Percentiles rank a stretch among this genome's conserved stretches.
Conservation (phyloP, 1,140 invertebrate genomes). For the Drosophila cardini region DNA sequence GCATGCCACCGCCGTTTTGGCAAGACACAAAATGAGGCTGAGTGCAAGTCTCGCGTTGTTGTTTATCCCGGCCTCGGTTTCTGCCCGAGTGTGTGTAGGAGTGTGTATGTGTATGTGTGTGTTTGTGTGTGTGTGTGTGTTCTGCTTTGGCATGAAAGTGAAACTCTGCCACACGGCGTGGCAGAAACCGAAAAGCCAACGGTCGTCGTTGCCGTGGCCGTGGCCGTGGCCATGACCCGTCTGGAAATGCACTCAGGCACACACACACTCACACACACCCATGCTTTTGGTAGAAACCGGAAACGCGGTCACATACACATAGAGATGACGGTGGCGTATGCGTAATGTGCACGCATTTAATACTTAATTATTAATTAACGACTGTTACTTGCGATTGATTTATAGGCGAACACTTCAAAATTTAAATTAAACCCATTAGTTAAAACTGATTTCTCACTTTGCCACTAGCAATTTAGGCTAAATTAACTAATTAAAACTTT, state of each 20-base stretch:
- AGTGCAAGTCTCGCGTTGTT: conserved; percentile 64
- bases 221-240: conserved; percentile 73
- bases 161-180: conserved; percentile 67
- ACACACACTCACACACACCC: conserved; percentile 12
- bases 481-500: no score
- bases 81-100: conserved; percentile 27
- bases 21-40: conserved; percentile 71
- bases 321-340: conserved; percentile 45
- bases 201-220: conserved; percentile 48
- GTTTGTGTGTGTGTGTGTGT: conserved; percentile 32
- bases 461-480: no score
- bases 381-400: not conserved
- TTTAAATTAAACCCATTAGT: no score
- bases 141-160: conserved; percentile 66
- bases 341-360: conserved; percentile 40
- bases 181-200: conserved; percentile 68
- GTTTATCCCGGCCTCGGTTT: conserved; percentile 48
- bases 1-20: conserved; percentile 19
- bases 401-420: not conserved
- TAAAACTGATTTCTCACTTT: no score
- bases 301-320: conserved; percentile 5
- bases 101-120: conserved; percentile 27
- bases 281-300: no score
- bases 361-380: conserved; percentile 13
- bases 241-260: conserved; percentile 66